These are phyloP conservation scores for Furcifer pardalis DNA, from an alignment of 2,797 vertebrate species.

Conservation along the genomic window DNA sequence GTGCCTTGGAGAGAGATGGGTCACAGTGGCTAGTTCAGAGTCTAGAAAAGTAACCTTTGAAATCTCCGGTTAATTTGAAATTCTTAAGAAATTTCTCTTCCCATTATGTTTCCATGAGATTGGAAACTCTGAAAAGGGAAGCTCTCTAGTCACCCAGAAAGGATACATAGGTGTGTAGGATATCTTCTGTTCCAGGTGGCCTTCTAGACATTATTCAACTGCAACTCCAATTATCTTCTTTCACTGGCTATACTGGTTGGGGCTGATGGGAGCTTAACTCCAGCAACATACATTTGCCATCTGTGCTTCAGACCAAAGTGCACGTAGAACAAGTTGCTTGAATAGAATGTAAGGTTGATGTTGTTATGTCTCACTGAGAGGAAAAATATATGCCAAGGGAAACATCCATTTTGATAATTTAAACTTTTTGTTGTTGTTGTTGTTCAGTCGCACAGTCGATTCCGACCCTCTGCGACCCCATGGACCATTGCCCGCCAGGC, in stretches of 20 bases:
- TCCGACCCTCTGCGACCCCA: too few species aligned
- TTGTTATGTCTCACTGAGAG: background rate
- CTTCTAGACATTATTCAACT: background rate
- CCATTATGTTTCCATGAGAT: background rate
- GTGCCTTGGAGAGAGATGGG: too few species aligned
- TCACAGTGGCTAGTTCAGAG: too few species aligned
- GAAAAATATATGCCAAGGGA: background rate
- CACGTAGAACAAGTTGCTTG: too few species aligned
- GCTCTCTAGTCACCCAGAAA: background rate
- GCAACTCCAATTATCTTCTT: background rate
- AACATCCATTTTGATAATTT: fast-evolving
- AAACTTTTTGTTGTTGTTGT: too few species aligned
- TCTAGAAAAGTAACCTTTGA: too few species aligned
- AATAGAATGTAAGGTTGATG: background rate
- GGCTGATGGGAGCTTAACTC: background rate
- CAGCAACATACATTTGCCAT: background rate
- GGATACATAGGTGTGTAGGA: too few species aligned
- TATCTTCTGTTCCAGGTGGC: background rate
- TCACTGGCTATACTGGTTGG: background rate
- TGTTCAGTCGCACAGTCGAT: too few species aligned
- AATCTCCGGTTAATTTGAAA: background rate
- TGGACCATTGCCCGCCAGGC: too few species aligned
- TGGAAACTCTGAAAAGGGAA: background rate
- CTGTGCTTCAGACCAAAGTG: background rate
- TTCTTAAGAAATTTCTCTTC: background rate